These are phyloP conservation scores for Xenopus laevis DNA, from an alignment of 2,113 vertebrate species.

Conservation along the genomic window DNA sequence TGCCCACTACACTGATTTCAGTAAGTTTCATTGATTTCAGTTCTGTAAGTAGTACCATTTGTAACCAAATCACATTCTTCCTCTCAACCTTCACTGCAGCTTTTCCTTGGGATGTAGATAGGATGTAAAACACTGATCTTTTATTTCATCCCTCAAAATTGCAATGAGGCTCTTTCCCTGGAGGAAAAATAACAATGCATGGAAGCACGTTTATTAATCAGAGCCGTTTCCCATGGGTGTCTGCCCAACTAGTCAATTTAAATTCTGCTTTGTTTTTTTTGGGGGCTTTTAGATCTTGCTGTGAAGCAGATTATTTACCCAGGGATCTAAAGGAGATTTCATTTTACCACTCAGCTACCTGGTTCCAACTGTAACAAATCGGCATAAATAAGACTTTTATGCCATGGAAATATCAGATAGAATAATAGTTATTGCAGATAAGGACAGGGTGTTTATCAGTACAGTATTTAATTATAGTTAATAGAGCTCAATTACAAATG, in stretches of 20 bases:
- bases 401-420: too few species aligned
- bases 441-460: too few species aligned
- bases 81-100: not conserved
- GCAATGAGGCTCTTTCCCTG: not conserved
- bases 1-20: too few species aligned
- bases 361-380: too few species aligned
- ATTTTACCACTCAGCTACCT: not conserved
- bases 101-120: conserved; percentile 8
- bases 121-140: conserved; percentile 35
- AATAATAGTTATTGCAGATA: too few species aligned
- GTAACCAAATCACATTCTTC: conserved; percentile 17
- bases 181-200: not conserved
- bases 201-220: conserved; percentile 34
- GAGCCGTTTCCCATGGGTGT: conserved; percentile 24
- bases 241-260: conserved; percentile 38
- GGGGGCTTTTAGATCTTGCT: conserved; percentile 3
- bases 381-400: too few species aligned
- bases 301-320: not conserved
- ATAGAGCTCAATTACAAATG: too few species aligned
- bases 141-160: not conserved
- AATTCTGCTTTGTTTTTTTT: conserved; percentile 6
- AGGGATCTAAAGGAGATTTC: not conserved
- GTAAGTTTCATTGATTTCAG: not conserved
- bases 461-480: too few species aligned
- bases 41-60: conserved; percentile 15